A percentile compares a stretch with the other conserved stretches of the same genome.
Conservation (phyloP, 2,797 vertebrate species). For the Muscicapa striata region DNA sequence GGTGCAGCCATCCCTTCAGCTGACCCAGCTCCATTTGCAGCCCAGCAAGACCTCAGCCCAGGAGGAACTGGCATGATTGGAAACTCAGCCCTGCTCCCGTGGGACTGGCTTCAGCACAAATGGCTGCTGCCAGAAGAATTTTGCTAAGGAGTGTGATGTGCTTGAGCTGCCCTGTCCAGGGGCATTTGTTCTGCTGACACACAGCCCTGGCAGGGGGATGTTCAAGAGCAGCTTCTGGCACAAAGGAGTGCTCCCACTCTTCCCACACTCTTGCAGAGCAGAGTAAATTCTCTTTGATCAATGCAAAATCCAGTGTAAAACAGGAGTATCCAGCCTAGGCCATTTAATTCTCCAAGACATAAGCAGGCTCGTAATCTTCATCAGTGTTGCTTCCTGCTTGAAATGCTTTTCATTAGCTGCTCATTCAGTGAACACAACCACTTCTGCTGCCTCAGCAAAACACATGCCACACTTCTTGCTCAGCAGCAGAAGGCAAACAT, state of each 20-base stretch:
- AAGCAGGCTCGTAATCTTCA: constrained; percentile 47
- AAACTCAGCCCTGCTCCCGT: background rate
- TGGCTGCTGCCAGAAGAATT: background rate
- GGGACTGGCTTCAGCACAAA: background rate
- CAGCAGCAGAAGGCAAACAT: constrained; percentile 49
- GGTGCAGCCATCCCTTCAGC: background rate
- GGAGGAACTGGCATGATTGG: background rate
- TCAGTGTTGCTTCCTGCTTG: constrained; percentile 60
- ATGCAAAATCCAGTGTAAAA: constrained; percentile 48
- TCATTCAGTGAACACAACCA: constrained; percentile 58
- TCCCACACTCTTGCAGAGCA: background rate
- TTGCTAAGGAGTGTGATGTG: background rate
- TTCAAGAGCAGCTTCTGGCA: background rate
- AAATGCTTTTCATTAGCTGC: constrained; percentile 63
- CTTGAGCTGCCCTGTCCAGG: background rate
- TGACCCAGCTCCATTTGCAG: background rate
- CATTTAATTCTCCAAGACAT: constrained; percentile 14
- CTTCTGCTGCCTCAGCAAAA: constrained; percentile 66
- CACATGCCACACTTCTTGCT: constrained; percentile 37
- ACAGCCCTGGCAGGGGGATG: background rate
- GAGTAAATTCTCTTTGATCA: constrained; percentile 24
- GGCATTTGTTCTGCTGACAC: background rate
- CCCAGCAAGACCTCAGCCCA: fast-evolving
- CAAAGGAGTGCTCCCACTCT: background rate
- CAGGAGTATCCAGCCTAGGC: constrained; percentile 46